A percentile compares a stretch with the other conserved stretches of the same genome.
Conservation (phyloP, 2,888 invertebrate species). For the Hofmannophila pseudospretella region DNA sequence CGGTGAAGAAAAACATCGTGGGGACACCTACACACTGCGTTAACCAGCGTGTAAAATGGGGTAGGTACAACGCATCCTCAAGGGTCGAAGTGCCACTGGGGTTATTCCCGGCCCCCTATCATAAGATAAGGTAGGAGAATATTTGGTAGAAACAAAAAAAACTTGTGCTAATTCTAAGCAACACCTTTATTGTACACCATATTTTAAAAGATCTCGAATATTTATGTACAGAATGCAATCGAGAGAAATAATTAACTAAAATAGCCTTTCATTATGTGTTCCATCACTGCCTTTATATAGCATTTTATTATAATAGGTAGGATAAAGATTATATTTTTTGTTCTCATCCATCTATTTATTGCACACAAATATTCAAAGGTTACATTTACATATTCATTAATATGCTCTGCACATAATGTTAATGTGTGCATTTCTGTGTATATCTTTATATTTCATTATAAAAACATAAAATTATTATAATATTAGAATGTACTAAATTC, state of each 20-base stretch:
- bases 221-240: constrained; percentile 12
- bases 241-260: constrained; percentile 11
- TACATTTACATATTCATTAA: constrained; percentile 7
- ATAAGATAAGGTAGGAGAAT: no score
- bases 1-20: no score
- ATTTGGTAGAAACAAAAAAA: constrained; percentile 25
- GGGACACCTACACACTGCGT: no score
- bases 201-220: constrained; percentile 15
- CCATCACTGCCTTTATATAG: no score
- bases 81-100: no score
- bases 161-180: constrained; percentile 15
- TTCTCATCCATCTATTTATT: constrained; percentile 9
- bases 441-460: no score
- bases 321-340: not conserved
- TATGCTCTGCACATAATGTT: constrained; percentile 2
- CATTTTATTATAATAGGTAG: no score
- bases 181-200: constrained; percentile 20
- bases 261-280: not conserved
- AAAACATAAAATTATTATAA: no score
- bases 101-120: no score
- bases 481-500: no score
- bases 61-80: no score
- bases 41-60: no score
- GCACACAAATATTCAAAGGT: constrained; percentile 11
- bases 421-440: constrained; percentile 1